Evolutionary conservation across 2,888 invertebrate genomes (phyloP).

Genomic region (Pyrrhosoma nymphula): DNA sequence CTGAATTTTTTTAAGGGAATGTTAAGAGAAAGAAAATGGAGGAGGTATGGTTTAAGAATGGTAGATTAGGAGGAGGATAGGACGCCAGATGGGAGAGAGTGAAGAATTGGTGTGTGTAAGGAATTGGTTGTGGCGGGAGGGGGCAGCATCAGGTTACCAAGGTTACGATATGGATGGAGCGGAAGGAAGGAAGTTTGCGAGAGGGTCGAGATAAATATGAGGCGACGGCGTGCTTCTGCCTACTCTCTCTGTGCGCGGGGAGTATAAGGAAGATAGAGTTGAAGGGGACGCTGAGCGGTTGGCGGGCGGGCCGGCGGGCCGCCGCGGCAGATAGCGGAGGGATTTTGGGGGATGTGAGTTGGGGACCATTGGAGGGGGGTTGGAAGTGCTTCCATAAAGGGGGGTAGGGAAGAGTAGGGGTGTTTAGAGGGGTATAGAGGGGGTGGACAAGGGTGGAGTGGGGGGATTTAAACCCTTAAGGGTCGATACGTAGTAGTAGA

Average conservation of each 20-base stretch:
- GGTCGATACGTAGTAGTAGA: no score
- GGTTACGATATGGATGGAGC: constrained; percentile 9
- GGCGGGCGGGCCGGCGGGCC: no score
- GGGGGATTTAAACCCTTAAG: no score
- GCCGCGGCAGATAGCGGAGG: background rate
- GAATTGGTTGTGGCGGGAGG: background rate
- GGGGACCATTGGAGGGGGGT: background rate
- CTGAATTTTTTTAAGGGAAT: no score
- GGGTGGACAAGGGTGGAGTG: background rate
- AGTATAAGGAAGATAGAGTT: background rate
- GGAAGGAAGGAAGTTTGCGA: background rate
- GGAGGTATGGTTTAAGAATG: no score
- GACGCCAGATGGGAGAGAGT: no score
- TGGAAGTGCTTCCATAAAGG: background rate
- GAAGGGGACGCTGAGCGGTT: no score
- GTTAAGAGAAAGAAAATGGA: no score
- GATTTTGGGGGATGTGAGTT: background rate
- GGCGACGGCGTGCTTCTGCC: background rate
- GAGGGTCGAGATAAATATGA: constrained; percentile 6
- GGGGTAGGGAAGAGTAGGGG: background rate
- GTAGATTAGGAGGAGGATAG: no score
- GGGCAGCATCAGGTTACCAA: background rate
- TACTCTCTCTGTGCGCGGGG: background rate
- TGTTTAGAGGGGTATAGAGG: background rate
- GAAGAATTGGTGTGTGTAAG: no score